Evolutionary conservation across 2,797 vertebrate genomes (phyloP).

Genomic region (Dermochelys coriacea): DNA sequence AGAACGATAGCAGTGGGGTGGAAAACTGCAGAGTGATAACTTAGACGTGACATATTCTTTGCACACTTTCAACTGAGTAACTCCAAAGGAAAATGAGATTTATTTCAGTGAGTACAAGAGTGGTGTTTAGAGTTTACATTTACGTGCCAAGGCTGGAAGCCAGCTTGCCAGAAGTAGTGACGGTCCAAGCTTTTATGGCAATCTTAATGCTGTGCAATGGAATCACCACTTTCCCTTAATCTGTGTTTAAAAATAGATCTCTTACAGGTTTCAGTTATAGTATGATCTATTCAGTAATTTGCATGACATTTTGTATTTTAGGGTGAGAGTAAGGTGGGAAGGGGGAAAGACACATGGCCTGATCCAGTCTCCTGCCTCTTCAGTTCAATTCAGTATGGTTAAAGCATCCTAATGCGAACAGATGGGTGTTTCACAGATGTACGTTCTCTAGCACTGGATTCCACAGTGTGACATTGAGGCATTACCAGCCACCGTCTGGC

Average conservation of each 20-base stretch:
- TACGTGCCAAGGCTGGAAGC: conserved; percentile 8
- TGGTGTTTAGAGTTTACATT: background rate
- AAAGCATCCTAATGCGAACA: conserved; percentile 60
- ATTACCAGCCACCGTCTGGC: background rate
- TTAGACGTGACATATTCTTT: background rate
- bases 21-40: background rate
- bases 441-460: conserved; percentile 19
- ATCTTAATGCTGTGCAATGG: conserved; percentile 5
- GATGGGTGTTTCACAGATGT: conserved; percentile 67
- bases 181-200: conserved; percentile 51
- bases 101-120: background rate
- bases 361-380: conserved; percentile 61
- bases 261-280: conserved; percentile 40
- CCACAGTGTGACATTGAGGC: background rate
- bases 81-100: background rate
- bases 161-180: conserved; percentile 55
- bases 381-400: conserved; percentile 53
- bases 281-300: conserved; percentile 62
- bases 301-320: conserved; percentile 62
- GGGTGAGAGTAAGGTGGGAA: conserved; percentile 69
- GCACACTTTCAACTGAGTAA: background rate
- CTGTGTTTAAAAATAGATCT: conserved; percentile 53
- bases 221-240: conserved; percentile 45
- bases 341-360: background rate
- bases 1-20: background rate